Percentiles rank a stretch among this genome's conserved stretches.
Evolutionary conservation across 2,888 invertebrate species (phyloP).

Genomic region (Perithous albicinctus): DNA sequence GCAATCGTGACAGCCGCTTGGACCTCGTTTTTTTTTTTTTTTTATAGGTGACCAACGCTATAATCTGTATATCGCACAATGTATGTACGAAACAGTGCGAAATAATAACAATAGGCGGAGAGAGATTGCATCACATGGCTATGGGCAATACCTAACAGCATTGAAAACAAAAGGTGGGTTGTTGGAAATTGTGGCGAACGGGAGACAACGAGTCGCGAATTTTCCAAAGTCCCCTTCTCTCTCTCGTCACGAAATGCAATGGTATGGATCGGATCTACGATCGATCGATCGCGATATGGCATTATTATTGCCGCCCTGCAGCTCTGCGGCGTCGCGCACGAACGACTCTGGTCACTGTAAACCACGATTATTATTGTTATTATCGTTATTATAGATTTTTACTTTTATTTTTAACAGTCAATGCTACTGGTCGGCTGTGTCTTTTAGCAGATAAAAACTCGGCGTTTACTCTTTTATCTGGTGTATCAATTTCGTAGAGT

Average conservation of each 20-base stretch:
- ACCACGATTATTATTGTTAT: conserved; percentile 25
- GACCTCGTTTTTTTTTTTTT: conserved; percentile 11
- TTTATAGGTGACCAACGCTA: neutral
- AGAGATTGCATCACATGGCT: conserved; percentile 18
- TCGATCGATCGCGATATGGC: conserved; percentile 70
- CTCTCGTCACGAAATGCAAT: conserved; percentile 15
- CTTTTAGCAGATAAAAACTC: conserved; percentile 4
- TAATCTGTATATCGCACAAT: conserved; percentile 4
- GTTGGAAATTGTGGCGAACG: conserved; percentile 4
- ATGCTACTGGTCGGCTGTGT: neutral
- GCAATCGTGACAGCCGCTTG: conserved; percentile 35
- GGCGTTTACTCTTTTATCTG: conserved; percentile 14
- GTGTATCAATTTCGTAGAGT: no score
- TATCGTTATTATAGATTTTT: conserved; percentile 9
- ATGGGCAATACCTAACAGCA: neutral
- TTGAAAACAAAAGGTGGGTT: neutral
- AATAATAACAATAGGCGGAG: conserved; percentile 38
- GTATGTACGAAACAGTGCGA: conserved; percentile 18
- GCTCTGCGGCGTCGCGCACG: conserved; percentile 73
- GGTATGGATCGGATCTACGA: conserved; percentile 25
- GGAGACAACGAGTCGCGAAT: conserved; percentile 13
- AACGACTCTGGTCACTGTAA: conserved; percentile 71
- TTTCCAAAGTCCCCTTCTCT: conserved; percentile 20
- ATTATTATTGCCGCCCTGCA: conserved; percentile 70
- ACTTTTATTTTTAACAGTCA: neutral